Base-by-base conservation (phyloP, 2,113 vertebrate species). In the Tympanuchus pallidicinctus region DNA sequence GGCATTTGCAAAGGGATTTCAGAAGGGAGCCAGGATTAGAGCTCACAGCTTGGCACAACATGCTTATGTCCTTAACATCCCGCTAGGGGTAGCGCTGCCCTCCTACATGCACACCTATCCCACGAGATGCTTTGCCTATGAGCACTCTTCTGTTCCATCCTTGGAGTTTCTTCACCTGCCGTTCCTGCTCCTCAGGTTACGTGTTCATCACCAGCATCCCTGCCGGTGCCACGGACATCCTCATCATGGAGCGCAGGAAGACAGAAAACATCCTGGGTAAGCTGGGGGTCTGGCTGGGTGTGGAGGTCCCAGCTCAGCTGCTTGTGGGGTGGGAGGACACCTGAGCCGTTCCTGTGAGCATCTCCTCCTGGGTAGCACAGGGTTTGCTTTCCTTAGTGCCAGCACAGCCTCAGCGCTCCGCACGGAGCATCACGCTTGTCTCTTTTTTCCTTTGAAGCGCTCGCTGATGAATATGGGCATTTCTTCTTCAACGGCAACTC, bases 401-500 rank as follows among this genome's bases (percentile, higher is more conserved):
- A 21, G 40, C 24, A 28, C 54, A 60, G 54, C 38, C 30, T 22
- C 4, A 0, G 24, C 36, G 30, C 24, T 75, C 36, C 59, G 47
- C 42, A 14, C 2, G 1, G 48, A 54, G 54, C 9, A 16, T 60
- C 69, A 47, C 27, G 27, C 69, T n/a, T 80, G 13, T 76, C 18
- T 38, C 22, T 88, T 72, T 82, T 82, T 83, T 64, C 72, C 50
- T 96, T 36, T 81, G 50, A 87, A 99, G 98, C 98, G 20, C 97
- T 99, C 5, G 98, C 98, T 59, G 98, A 99, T 92, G 98, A 98
- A 96, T 97, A 96, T 0, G 99, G 99, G 11, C 93, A 97, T 90
- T 99, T 99, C 96, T 99, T 98, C 97, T 98, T 99, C 95, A 99
- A 99, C 3, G 99, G 99, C 38, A 98, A 99, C 95, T 97, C 97